A percentile compares a stretch with the other conserved stretches of the same genome.
phyloP scores from a whole-genome alignment of 2,888 invertebrate species.

The Salpingus planirostris region DNA sequence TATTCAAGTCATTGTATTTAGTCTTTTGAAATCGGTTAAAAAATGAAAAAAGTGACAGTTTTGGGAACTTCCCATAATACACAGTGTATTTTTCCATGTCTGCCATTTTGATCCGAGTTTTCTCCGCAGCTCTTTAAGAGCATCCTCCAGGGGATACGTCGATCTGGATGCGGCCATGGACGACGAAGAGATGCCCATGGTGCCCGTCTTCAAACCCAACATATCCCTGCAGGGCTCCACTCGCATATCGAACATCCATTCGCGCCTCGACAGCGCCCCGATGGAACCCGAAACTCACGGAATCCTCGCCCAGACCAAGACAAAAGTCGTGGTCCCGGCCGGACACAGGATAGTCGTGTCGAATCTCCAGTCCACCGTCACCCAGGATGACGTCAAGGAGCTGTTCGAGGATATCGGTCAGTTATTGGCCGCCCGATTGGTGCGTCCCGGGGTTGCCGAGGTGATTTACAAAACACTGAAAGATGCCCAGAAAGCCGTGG shows the following conservation, averaged over 20 bases:
- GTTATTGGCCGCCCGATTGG: slow-evolving; percentile 71
- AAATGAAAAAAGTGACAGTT: too few species aligned
- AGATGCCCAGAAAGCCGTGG: slow-evolving; percentile 84
- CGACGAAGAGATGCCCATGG: slow-evolving; percentile 33
- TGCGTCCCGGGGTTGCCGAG: slow-evolving; percentile 83
- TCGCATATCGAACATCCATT: slow-evolving; percentile 34
- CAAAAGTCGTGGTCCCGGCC: slow-evolving; percentile 42
- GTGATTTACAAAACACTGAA: slow-evolving; percentile 79
- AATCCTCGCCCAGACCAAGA: slow-evolving; percentile 36
- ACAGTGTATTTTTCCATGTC: too few species aligned
- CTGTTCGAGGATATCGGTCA: slow-evolving; percentile 90
- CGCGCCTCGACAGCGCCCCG: slow-evolving; percentile 43
- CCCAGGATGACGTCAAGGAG: slow-evolving; percentile 89
- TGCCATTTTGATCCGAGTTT: too few species aligned
- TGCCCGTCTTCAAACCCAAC: slow-evolving; percentile 19
- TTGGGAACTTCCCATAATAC: too few species aligned
- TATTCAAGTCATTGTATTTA: too few species aligned
- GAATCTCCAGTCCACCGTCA: slow-evolving; percentile 78
- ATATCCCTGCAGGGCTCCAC: slow-evolving; percentile 29
- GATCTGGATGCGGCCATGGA: slow-evolving; percentile 34
- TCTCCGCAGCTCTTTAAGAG: too few species aligned
- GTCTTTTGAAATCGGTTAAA: too few species aligned
- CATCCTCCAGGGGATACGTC: too few species aligned
- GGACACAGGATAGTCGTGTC: slow-evolving; percentile 86
- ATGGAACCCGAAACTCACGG: slow-evolving; percentile 32